These are phyloP conservation scores for Sebastes glaucus DNA, from an alignment of 2,797 vertebrate species.

Conservation along the genomic window DNA sequence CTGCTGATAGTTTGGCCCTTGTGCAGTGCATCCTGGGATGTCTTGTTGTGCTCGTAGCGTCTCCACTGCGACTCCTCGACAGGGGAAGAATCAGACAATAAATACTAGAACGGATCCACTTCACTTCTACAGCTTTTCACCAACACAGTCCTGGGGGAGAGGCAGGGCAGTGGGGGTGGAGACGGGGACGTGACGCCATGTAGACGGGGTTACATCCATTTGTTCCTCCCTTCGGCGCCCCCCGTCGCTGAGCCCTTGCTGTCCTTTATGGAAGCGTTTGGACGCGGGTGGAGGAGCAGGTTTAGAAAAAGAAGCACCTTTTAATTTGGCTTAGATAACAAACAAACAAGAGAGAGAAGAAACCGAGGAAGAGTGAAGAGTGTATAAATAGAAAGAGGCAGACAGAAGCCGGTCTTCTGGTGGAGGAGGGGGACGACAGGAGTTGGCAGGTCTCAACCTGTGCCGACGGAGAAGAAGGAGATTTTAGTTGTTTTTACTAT, in stretches of 20 bases:
- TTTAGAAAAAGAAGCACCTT: conserved; percentile 80
- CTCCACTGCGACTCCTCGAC: conserved; percentile 2
- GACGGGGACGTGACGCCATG: neutral
- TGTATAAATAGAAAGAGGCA: conserved; percentile 70
- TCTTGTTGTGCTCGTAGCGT: conserved; percentile 58
- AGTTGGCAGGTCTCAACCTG: conserved; percentile 68
- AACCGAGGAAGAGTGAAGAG: conserved; percentile 33
- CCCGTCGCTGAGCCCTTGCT: conserved; percentile 32
- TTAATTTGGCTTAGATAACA: conserved; percentile 80
- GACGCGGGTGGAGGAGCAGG: conserved; percentile 38
- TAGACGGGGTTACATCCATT: conserved; percentile 11
- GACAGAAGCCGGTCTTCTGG: conserved; percentile 56
- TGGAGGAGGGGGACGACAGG: neutral
- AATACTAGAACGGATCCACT: conserved; percentile 39
- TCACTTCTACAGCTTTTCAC: conserved; percentile 24
- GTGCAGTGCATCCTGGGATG: conserved; percentile 62
- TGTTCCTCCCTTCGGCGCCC: neutral
- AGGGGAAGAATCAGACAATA: conserved; percentile 22
- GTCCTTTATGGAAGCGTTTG: conserved; percentile 48
- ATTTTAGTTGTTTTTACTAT: neutral
- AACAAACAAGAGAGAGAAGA: conserved; percentile 45
- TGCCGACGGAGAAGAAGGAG: conserved; percentile 64
- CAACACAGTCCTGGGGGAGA: conserved; percentile 24
- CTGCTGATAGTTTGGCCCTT: conserved; percentile 43
- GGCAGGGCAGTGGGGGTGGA: neutral